phyloP scores from a whole-genome alignment of 2,113 vertebrate genomes.

The Leucopsar rothschildi region DNA sequence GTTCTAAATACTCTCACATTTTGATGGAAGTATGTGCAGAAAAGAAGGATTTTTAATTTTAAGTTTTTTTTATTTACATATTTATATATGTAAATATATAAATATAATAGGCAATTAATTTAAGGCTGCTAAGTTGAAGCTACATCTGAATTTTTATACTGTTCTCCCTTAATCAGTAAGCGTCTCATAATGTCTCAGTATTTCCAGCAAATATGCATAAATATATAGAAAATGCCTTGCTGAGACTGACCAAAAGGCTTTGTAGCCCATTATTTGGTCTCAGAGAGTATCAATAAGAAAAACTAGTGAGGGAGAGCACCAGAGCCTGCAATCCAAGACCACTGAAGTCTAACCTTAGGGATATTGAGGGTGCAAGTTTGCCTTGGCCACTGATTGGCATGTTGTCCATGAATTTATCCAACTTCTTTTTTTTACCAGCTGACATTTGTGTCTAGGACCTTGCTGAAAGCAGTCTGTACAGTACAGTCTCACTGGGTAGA shows the following conservation, averaged over 20 bases:
- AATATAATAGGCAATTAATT: background rate
- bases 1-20: background rate
- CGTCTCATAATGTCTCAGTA: background rate
- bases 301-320: background rate
- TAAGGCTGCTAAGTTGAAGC: background rate
- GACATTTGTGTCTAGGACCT: background rate
- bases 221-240: background rate
- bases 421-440: background rate
- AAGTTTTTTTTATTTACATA: background rate
- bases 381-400: background rate
- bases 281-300: background rate
- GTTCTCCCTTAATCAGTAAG: background rate
- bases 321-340: background rate
- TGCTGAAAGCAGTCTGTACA: background rate
- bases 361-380: background rate
- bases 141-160: background rate
- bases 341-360: background rate
- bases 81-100: background rate
- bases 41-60: background rate
- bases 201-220: background rate
- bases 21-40: background rate
- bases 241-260: background rate
- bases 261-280: background rate
- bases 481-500: background rate
- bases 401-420: background rate